Conservation (phyloP, 2,113 vertebrate genomes). For the Turdus rufiventris region DNA sequence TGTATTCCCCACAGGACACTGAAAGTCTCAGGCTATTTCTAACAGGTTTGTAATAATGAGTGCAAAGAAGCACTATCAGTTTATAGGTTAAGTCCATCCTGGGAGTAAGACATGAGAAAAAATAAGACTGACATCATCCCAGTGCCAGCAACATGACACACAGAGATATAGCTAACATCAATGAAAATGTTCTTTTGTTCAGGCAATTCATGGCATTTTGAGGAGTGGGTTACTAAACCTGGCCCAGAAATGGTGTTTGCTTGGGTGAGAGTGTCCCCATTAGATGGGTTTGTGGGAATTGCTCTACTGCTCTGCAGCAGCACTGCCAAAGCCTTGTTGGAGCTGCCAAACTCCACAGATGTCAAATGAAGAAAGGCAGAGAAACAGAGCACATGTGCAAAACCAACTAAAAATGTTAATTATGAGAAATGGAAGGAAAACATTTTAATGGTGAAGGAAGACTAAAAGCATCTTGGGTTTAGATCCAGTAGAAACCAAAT, state of each 20-base stretch:
- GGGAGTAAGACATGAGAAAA: neutral
- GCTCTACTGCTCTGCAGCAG: neutral
- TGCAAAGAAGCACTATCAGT: neutral
- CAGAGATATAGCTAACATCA: neutral
- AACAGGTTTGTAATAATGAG: slow-evolving; percentile 63
- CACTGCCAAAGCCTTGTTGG: neutral
- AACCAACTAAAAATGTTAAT: neutral
- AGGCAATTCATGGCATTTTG: neutral
- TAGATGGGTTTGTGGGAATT: neutral
- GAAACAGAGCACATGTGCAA: neutral
- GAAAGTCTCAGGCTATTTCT: slow-evolving; percentile 62
- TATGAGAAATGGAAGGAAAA: neutral
- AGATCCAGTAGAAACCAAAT: neutral
- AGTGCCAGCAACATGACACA: neutral
- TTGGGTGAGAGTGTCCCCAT: neutral
- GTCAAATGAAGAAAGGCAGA: neutral
- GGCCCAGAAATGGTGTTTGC: neutral
- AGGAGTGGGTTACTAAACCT: neutral
- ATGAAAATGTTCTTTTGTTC: neutral
- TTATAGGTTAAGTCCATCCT: neutral
- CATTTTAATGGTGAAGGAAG: neutral
- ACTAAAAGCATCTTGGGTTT: neutral
- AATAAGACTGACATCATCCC: neutral
- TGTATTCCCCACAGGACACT: slow-evolving; percentile 9
- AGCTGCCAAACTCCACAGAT: neutral